These are phyloP conservation scores for Synodontis membranacea DNA, from an alignment of 2,113 vertebrate genomes.

Conservation along the genomic window DNA sequence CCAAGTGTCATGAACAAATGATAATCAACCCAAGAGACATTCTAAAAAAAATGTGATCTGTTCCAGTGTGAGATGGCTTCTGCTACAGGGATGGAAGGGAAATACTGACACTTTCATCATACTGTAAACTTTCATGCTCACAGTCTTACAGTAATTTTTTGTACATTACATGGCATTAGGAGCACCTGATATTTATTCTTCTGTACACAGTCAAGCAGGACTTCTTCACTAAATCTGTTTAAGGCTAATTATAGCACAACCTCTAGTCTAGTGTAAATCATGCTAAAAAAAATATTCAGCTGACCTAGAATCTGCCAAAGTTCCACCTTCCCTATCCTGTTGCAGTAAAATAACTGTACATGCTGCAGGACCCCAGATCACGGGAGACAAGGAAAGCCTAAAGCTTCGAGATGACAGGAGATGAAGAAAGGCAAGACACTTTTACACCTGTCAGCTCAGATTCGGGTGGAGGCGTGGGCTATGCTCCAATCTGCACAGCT, in stretches of 20 bases:
- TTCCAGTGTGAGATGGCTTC: constrained; percentile 15
- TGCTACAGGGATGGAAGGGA: constrained; percentile 1
- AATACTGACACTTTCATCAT: background rate
- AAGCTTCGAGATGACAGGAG: background rate
- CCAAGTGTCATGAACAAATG: background rate
- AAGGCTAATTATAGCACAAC: background rate
- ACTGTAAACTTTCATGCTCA: background rate
- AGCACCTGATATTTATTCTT: background rate
- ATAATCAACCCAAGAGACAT: constrained; percentile 28
- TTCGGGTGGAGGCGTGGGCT: background rate
- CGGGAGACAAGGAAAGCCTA: background rate
- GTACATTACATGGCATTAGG: background rate
- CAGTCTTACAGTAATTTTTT: background rate
- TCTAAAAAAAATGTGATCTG: constrained; percentile 4
- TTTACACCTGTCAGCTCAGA: background rate
- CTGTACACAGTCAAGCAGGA: background rate
- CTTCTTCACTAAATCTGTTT: background rate
- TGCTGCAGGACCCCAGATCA: background rate
- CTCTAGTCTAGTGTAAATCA: background rate
- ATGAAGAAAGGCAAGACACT: background rate
- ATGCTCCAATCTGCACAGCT: background rate
- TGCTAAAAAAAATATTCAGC: background rate
- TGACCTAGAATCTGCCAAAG: background rate
- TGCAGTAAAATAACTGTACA: background rate
- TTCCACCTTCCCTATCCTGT: background rate